A percentile compares a stretch with the other conserved stretches of the same genome.
Evolutionary conservation across 2,797 vertebrate genomes (phyloP).

Genomic region (Masticophis lateralis): DNA sequence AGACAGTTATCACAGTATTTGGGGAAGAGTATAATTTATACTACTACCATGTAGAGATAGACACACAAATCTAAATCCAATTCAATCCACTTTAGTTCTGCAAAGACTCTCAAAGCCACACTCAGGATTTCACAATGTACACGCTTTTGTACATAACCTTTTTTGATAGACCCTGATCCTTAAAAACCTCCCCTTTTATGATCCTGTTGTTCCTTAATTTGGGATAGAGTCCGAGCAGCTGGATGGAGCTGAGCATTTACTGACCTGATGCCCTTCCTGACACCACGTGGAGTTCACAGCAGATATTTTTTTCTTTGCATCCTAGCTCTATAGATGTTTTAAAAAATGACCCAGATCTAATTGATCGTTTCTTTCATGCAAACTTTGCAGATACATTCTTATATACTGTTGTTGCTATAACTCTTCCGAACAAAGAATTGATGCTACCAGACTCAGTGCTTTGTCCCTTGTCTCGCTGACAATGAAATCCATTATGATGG

Average conservation of each 20-base stretch:
- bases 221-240: background rate
- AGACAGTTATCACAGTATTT: background rate
- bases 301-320: background rate
- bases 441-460: background rate
- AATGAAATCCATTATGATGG: conserved; percentile 55
- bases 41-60: background rate
- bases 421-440: background rate
- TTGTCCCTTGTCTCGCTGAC: background rate
- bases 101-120: background rate
- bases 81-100: background rate
- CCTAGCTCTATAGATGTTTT: accelerated
- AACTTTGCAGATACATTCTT: background rate
- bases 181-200: background rate
- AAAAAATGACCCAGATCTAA: background rate
- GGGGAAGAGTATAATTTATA: background rate
- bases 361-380: background rate
- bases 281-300: background rate
- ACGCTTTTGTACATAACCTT: background rate
- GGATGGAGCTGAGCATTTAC: background rate
- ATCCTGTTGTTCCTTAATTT: background rate
- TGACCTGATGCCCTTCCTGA: background rate
- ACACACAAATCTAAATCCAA: background rate
- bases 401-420: background rate
- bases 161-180: background rate
- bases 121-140: background rate